These are phyloP conservation scores for Drosophila pseudoananassae DNA, from an alignment of 1,140 invertebrate genomes.

Conservation along the genomic window DNA sequence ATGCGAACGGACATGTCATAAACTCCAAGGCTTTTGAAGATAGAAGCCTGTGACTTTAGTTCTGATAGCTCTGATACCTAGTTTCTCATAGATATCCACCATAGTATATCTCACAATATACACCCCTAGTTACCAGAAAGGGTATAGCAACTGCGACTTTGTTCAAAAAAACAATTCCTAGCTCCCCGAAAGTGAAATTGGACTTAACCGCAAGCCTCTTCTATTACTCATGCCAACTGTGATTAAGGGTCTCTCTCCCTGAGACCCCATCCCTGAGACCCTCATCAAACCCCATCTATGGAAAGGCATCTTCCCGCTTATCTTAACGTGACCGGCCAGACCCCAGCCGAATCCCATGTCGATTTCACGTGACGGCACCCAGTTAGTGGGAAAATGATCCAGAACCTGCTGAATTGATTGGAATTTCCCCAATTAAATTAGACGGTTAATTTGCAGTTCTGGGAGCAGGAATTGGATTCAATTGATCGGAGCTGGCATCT, in stretches of 20 bases:
- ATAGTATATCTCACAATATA: too few relatives aligned
- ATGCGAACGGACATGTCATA: too few relatives aligned
- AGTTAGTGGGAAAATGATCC: conserved; percentile 27
- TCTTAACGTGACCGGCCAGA: conserved; percentile 6
- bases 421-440: conserved; percentile 70
- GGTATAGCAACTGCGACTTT: too few relatives aligned
- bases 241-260: conserved; percentile 7
- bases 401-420: conserved; percentile 29
- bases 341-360: conserved; percentile 7
- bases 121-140: too few relatives aligned
- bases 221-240: conserved; percentile 2
- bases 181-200: background rate
- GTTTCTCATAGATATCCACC: too few relatives aligned
- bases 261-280: too few relatives aligned
- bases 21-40: too few relatives aligned
- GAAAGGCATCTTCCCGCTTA: background rate
- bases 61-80: too few relatives aligned
- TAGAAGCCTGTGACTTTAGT: too few relatives aligned
- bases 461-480: conserved; percentile 67
- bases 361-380: conserved; percentile 13
- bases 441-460: conserved; percentile 46
- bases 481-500: conserved; percentile 49
- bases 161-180: background rate
- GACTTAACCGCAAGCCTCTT: background rate
- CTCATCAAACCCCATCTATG: background rate